Conservation (phyloP, 2,797 vertebrate genomes). For the Amniataba percoides region DNA sequence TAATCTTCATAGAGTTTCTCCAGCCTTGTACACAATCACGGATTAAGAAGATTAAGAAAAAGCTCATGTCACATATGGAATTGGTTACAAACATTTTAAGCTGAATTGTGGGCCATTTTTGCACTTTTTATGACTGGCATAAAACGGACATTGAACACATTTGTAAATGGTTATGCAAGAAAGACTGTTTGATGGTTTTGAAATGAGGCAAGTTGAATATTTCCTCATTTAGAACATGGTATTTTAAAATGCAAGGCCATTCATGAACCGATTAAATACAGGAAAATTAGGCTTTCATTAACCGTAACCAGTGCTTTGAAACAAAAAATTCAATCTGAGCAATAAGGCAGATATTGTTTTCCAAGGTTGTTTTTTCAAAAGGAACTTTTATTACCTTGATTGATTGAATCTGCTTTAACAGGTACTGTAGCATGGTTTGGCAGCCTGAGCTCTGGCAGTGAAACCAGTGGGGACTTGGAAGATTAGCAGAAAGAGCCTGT, state of each 20-base stretch:
- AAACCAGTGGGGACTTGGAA: conserved; percentile 26
- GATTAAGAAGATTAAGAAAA: conserved; percentile 19
- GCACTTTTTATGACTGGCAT: neutral
- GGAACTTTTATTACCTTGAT: conserved; percentile 22
- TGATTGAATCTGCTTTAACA: conserved; percentile 7
- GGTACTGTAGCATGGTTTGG: conserved; percentile 10
- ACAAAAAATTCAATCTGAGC: conserved; percentile 7
- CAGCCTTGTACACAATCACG: conserved; percentile 7
- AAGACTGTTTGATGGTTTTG: neutral
- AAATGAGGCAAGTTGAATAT: neutral
- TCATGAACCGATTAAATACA: conserved; percentile 1
- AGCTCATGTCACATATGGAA: conserved; percentile 5
- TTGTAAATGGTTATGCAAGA: neutral
- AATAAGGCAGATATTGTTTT: conserved; percentile 4
- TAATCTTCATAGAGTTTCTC: conserved; percentile 2
- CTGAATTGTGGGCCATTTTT: neutral
- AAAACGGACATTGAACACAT: neutral
- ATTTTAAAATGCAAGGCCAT: neutral
- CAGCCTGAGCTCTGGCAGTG: conserved; percentile 5
- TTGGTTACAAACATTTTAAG: conserved; percentile 9
- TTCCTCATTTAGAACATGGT: neutral
- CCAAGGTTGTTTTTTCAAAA: neutral
- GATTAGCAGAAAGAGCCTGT: conserved; percentile 33
- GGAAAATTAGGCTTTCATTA: neutral
- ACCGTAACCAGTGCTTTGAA: conserved; percentile 13